phyloP scores from a whole-genome alignment of 2,797 vertebrate genomes.

The Phrynocephalus guinanensis region DNA sequence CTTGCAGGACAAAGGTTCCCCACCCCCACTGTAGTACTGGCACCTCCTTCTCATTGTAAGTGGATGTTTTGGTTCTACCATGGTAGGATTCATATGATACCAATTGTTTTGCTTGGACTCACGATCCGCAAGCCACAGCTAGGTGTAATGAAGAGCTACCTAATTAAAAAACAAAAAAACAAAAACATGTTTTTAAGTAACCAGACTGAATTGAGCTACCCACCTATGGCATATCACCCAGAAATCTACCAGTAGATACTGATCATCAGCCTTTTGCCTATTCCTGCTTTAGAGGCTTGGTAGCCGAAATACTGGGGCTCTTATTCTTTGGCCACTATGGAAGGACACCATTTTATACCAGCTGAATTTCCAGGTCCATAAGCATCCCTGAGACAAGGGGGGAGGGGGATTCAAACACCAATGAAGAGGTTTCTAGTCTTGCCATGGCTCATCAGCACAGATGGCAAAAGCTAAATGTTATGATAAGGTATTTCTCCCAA shows the following conservation, averaged over 20 bases:
- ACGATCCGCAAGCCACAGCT: neutral
- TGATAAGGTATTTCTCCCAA: conserved; percentile 74
- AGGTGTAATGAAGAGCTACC: neutral
- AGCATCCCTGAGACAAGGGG: neutral
- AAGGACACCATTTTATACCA: neutral
- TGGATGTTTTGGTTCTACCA: too few species aligned
- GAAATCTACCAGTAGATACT: too few species aligned
- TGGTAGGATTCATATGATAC: too few species aligned
- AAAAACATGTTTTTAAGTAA: too few species aligned
- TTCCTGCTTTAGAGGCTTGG: neutral
- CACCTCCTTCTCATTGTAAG: too few species aligned
- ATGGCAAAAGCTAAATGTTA: conserved; percentile 76
- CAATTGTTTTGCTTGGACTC: neutral
- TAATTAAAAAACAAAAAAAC: neutral
- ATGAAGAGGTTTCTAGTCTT: conserved; percentile 37
- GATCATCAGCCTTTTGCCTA: too few species aligned
- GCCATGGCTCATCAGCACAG: conserved; percentile 49
- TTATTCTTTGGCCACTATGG: neutral
- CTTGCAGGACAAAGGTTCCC: too few species aligned
- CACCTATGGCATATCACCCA: too few species aligned
- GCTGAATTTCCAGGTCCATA: neutral
- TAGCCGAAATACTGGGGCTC: neutral
- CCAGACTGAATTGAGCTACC: too few species aligned
- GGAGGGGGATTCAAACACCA: neutral
- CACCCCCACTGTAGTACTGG: too few species aligned